Evolutionary conservation across 2,113 vertebrate species (phyloP).

Genomic region (Puntigrus tetrazona): DNA sequence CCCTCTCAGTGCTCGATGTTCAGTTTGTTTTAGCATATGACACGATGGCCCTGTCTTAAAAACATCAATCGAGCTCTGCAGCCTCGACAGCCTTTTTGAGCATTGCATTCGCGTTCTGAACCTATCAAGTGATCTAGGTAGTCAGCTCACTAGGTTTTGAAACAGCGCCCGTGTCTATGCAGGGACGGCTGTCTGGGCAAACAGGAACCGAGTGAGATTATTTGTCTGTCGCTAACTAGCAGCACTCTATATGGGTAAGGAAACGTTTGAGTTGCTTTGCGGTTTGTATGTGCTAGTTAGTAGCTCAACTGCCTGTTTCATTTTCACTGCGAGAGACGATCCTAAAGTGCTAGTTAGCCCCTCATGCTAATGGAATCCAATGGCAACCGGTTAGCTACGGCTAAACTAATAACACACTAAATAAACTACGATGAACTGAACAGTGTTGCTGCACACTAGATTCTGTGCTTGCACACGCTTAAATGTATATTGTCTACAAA

Average conservation of each 20-base stretch:
- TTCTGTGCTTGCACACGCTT: not conserved
- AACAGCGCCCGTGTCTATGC: not conserved
- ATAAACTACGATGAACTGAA: not conserved
- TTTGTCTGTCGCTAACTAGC: slow-evolving; percentile 21
- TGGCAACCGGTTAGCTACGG: slow-evolving; percentile 5
- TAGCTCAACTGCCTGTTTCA: not conserved
- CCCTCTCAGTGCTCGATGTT: not conserved
- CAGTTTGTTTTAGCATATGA: not conserved
- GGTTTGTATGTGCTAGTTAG: not conserved
- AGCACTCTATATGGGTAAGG: slow-evolving; percentile 53
- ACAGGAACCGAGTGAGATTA: not conserved
- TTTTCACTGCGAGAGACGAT: not conserved
- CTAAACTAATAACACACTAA: not conserved
- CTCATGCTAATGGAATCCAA: slow-evolving; percentile 1
- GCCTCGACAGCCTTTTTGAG: not conserved
- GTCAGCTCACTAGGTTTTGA: not conserved
- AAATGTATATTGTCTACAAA: not conserved
- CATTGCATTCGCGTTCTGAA: not conserved
- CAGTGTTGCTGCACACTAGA: not conserved
- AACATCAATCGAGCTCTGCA: not conserved
- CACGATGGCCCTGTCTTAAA: not conserved
- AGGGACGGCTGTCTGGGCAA: slow-evolving; percentile 13
- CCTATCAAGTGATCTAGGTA: not conserved
- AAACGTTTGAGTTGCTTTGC: not conserved
- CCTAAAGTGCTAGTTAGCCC: slow-evolving; percentile 14